Percentiles rank a stretch among this genome's conserved stretches.
Evolutionary conservation across 2,113 vertebrate genomes (phyloP).

Genomic region (Aspiorhynchus laticeps): DNA sequence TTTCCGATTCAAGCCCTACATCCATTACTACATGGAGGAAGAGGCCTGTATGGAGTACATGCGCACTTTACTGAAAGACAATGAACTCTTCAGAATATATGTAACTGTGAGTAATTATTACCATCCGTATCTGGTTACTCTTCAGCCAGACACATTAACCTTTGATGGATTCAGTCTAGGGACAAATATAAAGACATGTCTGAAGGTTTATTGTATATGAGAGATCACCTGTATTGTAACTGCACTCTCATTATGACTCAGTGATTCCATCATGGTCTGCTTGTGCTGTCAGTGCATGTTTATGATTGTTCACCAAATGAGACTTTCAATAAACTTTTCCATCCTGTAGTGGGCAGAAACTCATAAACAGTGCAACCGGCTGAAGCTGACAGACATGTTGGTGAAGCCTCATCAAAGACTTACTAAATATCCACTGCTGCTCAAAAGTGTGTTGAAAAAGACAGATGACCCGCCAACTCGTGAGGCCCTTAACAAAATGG

Average conservation of each 20-base stretch:
- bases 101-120: conserved; percentile 81
- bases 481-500: conserved; percentile 84
- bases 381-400: conserved; percentile 96
- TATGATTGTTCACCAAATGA: conserved; percentile 12
- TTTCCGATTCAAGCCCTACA: conserved; percentile 89
- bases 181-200: background rate
- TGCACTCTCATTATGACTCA: conserved; percentile 14
- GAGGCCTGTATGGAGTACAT: conserved; percentile 94
- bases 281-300: background rate
- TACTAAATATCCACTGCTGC: conserved; percentile 95
- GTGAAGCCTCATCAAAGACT: conserved; percentile 96
- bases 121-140: background rate
- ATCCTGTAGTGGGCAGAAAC: conserved; percentile 89
- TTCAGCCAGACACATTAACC: background rate
- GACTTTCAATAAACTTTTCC: conserved; percentile 33
- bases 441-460: conserved; percentile 92
- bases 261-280: background rate
- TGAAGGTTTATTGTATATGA: background rate
- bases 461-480: conserved; percentile 80
- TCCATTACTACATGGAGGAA: conserved; percentile 94
- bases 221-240: conserved; percentile 22
- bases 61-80: conserved; percentile 88
- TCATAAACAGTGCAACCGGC: conserved; percentile 90
- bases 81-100: conserved; percentile 88
- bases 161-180: conserved; percentile 49